Percentiles rank a stretch among this genome's conserved stretches.
Conservation (phyloP, 2,113 vertebrate species). For the Tringa solitaria region DNA sequence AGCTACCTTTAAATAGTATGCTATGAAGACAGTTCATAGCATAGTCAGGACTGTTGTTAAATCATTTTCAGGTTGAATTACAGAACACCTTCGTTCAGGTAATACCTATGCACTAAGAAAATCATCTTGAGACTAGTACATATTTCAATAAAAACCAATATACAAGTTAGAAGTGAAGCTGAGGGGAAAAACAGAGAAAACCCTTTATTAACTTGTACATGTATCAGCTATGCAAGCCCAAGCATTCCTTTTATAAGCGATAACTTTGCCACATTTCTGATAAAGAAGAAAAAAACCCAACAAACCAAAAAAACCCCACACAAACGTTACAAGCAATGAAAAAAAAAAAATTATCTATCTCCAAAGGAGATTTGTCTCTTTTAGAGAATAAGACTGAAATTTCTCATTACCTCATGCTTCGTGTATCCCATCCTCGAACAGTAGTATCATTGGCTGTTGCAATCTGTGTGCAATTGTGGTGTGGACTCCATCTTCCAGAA, state of each 20-base stretch:
- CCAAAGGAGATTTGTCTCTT: background rate
- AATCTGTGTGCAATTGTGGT: slow-evolving; percentile 95
- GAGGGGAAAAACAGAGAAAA: background rate
- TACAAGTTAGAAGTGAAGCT: background rate
- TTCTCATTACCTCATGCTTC: slow-evolving; percentile 89
- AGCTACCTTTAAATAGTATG: background rate
- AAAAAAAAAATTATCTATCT: background rate
- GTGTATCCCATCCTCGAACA: slow-evolving; percentile 93
- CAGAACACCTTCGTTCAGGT: background rate
- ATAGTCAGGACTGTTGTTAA: background rate
- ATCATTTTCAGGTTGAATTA: background rate
- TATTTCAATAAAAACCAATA: background rate
- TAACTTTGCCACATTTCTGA: background rate
- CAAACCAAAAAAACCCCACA: no score
- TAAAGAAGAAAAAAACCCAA: background rate
- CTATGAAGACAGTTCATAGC: background rate
- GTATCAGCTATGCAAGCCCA: background rate
- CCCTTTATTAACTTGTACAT: background rate
- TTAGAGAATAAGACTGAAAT: background rate
- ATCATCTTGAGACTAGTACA: background rate
- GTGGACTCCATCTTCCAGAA: slow-evolving; percentile 93
- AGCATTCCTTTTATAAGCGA: background rate
- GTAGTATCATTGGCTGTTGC: slow-evolving; percentile 92
- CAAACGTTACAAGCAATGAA: background rate
- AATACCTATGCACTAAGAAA: background rate